A percentile compares a stretch with the other conserved stretches of the same genome.
phyloP scores from a whole-genome alignment of 2,888 invertebrate genomes.

The Liposcelis brunnea region DNA sequence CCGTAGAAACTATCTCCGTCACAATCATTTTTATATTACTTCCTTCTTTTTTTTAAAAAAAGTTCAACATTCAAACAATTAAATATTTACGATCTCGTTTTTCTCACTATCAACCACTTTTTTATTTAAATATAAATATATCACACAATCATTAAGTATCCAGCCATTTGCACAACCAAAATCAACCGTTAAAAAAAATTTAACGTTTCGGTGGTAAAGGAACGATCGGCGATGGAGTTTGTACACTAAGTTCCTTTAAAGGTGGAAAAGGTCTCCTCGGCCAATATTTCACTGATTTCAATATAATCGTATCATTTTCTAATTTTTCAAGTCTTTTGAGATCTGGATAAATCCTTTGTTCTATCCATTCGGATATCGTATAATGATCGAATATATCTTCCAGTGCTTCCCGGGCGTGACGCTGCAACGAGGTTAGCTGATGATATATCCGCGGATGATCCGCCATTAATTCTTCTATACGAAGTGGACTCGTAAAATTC shows the following conservation, averaged over 20 bases:
- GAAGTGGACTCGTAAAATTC: conserved; percentile 46
- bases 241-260: conserved; percentile 25
- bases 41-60: no score
- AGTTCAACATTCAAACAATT: no score
- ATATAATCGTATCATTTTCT: conserved; percentile 31
- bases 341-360: conserved; percentile 42
- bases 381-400: conserved; percentile 39
- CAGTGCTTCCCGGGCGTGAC: conserved; percentile 37
- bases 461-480: conserved; percentile 41
- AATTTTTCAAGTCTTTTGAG: conserved; percentile 33
- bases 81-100: no score
- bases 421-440: conserved; percentile 33
- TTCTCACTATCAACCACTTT: no score
- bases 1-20: no score
- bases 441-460: conserved; percentile 39
- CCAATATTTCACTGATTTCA: conserved; percentile 38
- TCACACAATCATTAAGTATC: no score
- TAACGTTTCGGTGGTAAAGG: conserved; percentile 11
- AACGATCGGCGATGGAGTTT: conserved; percentile 10
- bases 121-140: no score
- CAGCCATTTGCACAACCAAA: no score
- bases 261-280: conserved; percentile 39
- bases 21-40: no score
- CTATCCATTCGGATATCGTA: conserved; percentile 46
- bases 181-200: conserved; percentile 13